Conservation (phyloP, 2,797 vertebrate genomes). For the Rhinella marina region DNA sequence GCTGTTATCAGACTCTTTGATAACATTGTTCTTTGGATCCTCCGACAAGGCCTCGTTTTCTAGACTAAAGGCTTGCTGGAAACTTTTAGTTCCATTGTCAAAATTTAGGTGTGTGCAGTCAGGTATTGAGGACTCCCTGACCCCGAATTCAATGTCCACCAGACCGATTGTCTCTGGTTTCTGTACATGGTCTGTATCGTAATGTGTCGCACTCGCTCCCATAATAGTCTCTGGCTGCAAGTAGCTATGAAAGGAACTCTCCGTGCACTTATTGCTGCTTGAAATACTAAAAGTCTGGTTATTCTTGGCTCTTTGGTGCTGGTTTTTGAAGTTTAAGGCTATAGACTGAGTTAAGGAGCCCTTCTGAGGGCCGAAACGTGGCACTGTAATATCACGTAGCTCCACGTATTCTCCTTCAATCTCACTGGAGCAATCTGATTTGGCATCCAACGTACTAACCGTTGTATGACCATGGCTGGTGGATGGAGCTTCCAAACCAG, state of each 20-base stretch:
- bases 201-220: conserved; percentile 48
- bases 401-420: conserved; percentile 84
- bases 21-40: neutral
- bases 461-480: neutral
- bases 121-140: neutral
- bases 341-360: conserved; percentile 77
- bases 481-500: neutral
- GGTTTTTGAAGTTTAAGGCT: conserved; percentile 72
- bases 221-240: neutral
- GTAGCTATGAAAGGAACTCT: conserved; percentile 64
- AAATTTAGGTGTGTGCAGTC: neutral
- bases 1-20: conserved; percentile 1
- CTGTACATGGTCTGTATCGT: neutral
- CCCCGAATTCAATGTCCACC: conserved; percentile 37
- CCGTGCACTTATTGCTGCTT: conserved; percentile 64
- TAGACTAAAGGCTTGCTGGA: neutral
- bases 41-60: conserved; percentile 6
- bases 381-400: conserved; percentile 74
- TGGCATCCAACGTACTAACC: neutral
- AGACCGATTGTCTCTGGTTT: conserved; percentile 17
- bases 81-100: neutral
- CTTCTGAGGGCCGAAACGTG: conserved; percentile 78
- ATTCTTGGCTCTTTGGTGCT: conserved; percentile 64
- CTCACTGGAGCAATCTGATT: conserved; percentile 70
- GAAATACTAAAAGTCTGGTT: conserved; percentile 54